phyloP scores from a whole-genome alignment of 2,888 invertebrate species.

The Trypoxylon attenuatum region DNA sequence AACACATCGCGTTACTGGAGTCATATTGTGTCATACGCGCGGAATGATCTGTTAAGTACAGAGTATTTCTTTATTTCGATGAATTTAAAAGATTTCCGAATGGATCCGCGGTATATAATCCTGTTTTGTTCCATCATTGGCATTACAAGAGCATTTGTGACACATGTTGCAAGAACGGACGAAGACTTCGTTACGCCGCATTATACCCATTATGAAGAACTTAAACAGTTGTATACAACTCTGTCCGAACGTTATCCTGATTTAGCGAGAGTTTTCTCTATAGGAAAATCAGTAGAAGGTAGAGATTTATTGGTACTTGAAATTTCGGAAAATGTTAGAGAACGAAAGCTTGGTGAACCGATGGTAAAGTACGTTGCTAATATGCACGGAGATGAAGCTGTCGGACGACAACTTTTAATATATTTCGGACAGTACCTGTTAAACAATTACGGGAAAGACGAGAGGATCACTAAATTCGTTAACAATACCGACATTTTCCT shows the following conservation, averaged over 20 bases:
- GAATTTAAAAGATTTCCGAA: slow-evolving; percentile 11
- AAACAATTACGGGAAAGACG: slow-evolving; percentile 82
- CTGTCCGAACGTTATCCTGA: slow-evolving; percentile 82
- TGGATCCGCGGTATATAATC: slow-evolving; percentile 9
- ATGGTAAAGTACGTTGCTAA: slow-evolving; percentile 96
- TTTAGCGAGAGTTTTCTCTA: slow-evolving; percentile 82
- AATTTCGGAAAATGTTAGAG: slow-evolving; percentile 83
- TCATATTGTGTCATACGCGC: slow-evolving; percentile 7
- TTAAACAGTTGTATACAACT: slow-evolving; percentile 80
- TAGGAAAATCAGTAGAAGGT: slow-evolving; percentile 90
- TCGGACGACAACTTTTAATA: slow-evolving; percentile 89
- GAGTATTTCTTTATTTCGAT: slow-evolving; percentile 3
- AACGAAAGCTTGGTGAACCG: slow-evolving; percentile 82
- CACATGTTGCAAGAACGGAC: slow-evolving; percentile 20
- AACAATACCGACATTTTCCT: slow-evolving; percentile 93
- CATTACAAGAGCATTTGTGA: slow-evolving; percentile 17
- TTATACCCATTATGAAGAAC: slow-evolving; percentile 84
- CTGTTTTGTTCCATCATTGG: slow-evolving; percentile 18
- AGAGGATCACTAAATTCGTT: slow-evolving; percentile 85
- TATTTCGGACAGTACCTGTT: slow-evolving; percentile 90
- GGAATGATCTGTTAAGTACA: slow-evolving; percentile 26
- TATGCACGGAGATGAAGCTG: slow-evolving; percentile 97
- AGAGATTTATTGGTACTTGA: slow-evolving; percentile 89
- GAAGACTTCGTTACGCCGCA: slow-evolving; percentile 64
- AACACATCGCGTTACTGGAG: no score